Percentiles rank a stretch among this genome's conserved stretches.
Conservation (phyloP, 2,113 vertebrate genomes). For the Albula goreensis region DNA sequence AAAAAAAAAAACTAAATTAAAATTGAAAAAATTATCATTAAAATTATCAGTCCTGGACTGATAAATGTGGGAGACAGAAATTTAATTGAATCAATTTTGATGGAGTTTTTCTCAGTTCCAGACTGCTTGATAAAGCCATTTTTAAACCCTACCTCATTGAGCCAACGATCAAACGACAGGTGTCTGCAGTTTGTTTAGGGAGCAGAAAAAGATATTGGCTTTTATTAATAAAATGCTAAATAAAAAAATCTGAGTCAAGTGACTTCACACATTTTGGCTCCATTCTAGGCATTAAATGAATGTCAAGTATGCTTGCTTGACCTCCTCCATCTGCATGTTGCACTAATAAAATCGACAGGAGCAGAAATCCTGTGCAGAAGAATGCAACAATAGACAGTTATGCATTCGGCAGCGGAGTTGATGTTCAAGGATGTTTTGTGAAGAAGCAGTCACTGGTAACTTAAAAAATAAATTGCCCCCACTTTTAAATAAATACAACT, state of each 20-base stretch:
- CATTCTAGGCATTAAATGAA: not conserved
- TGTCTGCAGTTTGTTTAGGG: not conserved
- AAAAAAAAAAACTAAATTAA: too few relatives aligned
- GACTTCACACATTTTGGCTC: not conserved
- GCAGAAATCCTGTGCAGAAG: not conserved
- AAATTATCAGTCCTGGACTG: too few relatives aligned
- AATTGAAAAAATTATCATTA: too few relatives aligned
- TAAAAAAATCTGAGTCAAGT: not conserved
- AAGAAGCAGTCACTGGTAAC: not conserved
- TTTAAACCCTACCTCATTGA: not conserved
- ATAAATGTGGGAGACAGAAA: not conserved
- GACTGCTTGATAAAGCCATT: too few relatives aligned
- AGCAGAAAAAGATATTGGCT: not conserved
- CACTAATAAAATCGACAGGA: not conserved
- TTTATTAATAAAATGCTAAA: not conserved
- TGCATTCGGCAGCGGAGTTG: not conserved
- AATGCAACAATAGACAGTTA: not conserved
- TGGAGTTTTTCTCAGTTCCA: not conserved
- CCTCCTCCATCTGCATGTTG: not conserved
- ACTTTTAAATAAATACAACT: not conserved
- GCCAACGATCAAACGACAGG: not conserved
- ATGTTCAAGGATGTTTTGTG: slow-evolving; percentile 2
- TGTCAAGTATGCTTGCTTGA: not conserved
- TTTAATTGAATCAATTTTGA: not conserved
- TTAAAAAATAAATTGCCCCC: not conserved